Evolutionary conservation across 2,888 invertebrate species (phyloP), one percentile per base, ranked within the genome.

Genomic region (Stenolophus ochropezus): DNA sequence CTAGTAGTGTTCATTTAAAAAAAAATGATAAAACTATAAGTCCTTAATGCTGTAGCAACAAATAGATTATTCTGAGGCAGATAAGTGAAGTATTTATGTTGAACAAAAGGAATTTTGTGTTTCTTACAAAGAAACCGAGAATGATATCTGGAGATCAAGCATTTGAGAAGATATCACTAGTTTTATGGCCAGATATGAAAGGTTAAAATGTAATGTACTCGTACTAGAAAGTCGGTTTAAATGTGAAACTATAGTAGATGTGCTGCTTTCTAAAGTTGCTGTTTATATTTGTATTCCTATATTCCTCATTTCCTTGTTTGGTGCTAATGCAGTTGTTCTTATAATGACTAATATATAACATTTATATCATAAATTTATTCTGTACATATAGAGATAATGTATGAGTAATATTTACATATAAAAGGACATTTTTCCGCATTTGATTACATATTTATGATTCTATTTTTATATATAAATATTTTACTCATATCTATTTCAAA

Each of bases 171-270:
- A 51, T 51, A 51, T 16, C 14, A 16, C 5, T n/a, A 51, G 5
- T n/a, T 51, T 49, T 49, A 14, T 51, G 14, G 11, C 11, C 11
- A 42, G 33, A 42, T 11, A 42, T 42, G 33, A 42, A 42, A 42
- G 33, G 33, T 42, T 42, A 42, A 42, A 42, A 42, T 42, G 33
- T 42, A 27, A n/a, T 5, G 4, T 27, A 42, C 11, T 42, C 33
- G 33, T 42, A 42, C 33, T 42, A 16, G 51, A 51, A 51, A 51
- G 51, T 51, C 14, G 18, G 33, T 42, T 42, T 51, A 51, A 51
- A 51, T 51, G 51, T 51, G 51, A 51, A 51, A 51, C 51, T 51
- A 51, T 16, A 51, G 51, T 51, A 16, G 51, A 51, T 51, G 51
- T 51, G 14, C 51, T 14, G 51, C 51, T 51, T 51, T 51, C 51